Percentiles rank a stretch among this genome's conserved stretches.
phyloP scores from a whole-genome alignment of 2,888 invertebrate genomes.

The Tetragonula carbonaria region DNA sequence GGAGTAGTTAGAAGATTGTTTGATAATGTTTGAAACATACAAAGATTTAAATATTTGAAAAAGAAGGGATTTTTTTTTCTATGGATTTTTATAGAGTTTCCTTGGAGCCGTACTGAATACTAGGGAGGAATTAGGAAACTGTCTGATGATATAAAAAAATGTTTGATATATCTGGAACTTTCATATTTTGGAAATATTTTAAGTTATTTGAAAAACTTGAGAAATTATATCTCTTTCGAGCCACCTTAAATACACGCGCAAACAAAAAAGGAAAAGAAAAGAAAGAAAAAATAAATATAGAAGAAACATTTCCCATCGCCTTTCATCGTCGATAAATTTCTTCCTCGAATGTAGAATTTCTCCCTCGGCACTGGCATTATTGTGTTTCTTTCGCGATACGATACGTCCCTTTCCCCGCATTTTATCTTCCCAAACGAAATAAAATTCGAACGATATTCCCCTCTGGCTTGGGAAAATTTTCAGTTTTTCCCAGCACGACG shows the following conservation, averaged over 20 bases:
- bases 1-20: background rate
- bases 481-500: conserved; percentile 4
- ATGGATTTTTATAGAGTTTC: no score
- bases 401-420: conserved; percentile 7
- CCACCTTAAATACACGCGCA: no score
- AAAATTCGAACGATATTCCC: conserved; percentile 46
- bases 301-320: background rate
- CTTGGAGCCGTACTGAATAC: no score
- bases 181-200: background rate
- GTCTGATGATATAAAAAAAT: background rate
- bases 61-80: no score
- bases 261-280: background rate
- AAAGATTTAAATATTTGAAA: no score
- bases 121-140: background rate
- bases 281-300: conserved; percentile 6
- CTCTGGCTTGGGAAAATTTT: conserved; percentile 16
- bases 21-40: background rate
- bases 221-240: background rate
- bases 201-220: no score
- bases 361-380: conserved; percentile 40
- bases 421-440: conserved; percentile 24
- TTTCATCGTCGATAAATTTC: conserved; percentile 39
- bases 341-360: conserved; percentile 40
- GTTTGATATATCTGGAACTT: background rate
- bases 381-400: conserved; percentile 42